These are phyloP conservation scores for Plecturocebus donacophilus DNA, from an alignment of 2,113 vertebrate species.

Conservation along the genomic window DNA sequence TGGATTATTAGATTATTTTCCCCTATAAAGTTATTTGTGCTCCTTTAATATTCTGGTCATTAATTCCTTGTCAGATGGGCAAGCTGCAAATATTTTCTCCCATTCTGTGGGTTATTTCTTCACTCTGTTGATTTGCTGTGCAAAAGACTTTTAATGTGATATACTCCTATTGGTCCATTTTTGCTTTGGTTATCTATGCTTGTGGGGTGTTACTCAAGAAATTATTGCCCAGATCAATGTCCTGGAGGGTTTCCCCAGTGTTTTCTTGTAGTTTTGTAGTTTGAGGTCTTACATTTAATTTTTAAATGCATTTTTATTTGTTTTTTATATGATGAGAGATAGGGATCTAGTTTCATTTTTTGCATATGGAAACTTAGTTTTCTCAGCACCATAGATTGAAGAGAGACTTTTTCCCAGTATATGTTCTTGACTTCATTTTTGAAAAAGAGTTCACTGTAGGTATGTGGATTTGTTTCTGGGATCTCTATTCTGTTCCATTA, in stretches of 20 bases:
- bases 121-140: not conserved
- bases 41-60: not conserved
- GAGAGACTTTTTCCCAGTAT: not conserved
- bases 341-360: not conserved
- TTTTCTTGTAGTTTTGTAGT: not conserved
- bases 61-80: not conserved
- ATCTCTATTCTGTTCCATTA: not conserved
- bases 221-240: not conserved
- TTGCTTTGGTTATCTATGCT: not conserved
- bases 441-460: not conserved
- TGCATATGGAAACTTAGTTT: not conserved
- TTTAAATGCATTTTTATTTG: not conserved
- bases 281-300: not conserved
- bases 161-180: not conserved
- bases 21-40: not conserved
- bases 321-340: not conserved
- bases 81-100: not conserved
- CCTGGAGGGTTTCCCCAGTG: not conserved
- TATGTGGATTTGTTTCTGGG: not conserved
- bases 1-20: not conserved
- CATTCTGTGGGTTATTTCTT: not conserved
- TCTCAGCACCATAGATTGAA: not conserved
- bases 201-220: not conserved
- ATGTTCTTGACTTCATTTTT: not conserved
- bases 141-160: not conserved